Evolutionary conservation across 1,140 invertebrate genomes (phyloP).

Genomic region (Zeugodacus cucurbitae): DNA sequence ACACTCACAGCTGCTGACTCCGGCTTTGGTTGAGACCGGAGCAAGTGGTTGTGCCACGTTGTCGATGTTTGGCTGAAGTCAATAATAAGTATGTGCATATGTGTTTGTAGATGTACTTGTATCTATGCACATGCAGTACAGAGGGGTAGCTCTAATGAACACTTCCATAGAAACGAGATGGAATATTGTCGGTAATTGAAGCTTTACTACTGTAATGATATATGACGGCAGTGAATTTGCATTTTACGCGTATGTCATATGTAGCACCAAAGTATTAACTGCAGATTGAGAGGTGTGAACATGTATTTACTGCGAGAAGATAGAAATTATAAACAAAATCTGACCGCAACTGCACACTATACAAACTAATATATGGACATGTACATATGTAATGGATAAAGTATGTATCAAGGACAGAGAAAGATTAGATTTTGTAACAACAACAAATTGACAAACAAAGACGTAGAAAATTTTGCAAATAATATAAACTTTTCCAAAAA

Average conservation of each 20-base stretch:
- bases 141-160: neutral
- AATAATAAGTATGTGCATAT: neutral
- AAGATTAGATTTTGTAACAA: neutral
- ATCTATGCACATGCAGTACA: neutral
- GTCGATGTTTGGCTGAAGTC: neutral
- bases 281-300: slow-evolving; percentile 7
- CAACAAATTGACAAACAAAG: neutral
- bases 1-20: neutral
- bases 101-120: neutral
- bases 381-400: neutral
- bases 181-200: neutral
- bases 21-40: neutral
- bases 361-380: no score
- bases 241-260: neutral
- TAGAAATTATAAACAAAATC: neutral
- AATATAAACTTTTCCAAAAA: no score
- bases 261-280: neutral
- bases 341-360: neutral
- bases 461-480: no score
- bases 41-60: neutral
- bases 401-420: neutral
- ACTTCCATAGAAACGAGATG: neutral
- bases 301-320: neutral
- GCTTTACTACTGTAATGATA: neutral
- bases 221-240: neutral